Evolutionary conservation across 2,113 vertebrate species (phyloP).

Genomic region (Hippocampus mohnikei): DNA sequence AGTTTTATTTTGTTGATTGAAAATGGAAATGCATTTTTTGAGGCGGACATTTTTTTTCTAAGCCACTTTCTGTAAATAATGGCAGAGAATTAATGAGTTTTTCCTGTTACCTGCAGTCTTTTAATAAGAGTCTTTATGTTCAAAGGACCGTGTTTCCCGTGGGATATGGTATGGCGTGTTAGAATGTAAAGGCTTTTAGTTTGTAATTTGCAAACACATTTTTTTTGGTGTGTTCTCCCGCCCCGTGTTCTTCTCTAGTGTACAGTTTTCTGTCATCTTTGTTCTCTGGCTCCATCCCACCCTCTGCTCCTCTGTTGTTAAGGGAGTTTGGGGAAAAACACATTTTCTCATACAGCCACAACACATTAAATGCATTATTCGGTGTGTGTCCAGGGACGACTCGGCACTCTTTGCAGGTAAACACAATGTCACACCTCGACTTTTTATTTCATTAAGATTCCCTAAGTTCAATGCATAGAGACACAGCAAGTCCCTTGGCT

Average conservation of each 20-base stretch:
- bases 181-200: slow-evolving; percentile 54
- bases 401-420: slow-evolving; percentile 50
- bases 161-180: slow-evolving; percentile 35
- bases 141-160: slow-evolving; percentile 38
- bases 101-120: slow-evolving; percentile 22
- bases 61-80: slow-evolving; percentile 15
- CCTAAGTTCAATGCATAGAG: slow-evolving; percentile 50
- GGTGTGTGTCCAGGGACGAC: slow-evolving; percentile 50
- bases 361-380: slow-evolving; percentile 68
- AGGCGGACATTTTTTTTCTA: slow-evolving; percentile 17
- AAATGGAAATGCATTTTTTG: slow-evolving; percentile 9
- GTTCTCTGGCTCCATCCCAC: slow-evolving; percentile 31
- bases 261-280: slow-evolving; percentile 27
- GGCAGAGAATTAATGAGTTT: slow-evolving; percentile 17
- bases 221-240: slow-evolving; percentile 41
- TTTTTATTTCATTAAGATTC: slow-evolving; percentile 65
- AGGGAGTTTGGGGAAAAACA: slow-evolving; percentile 54
- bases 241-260: slow-evolving; percentile 23
- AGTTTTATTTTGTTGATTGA: background rate
- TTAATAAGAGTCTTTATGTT: slow-evolving; percentile 36
- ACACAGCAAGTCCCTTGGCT: slow-evolving; percentile 51
- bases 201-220: slow-evolving; percentile 57
- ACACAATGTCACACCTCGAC: slow-evolving; percentile 49
- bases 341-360: slow-evolving; percentile 57
- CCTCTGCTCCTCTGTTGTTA: slow-evolving; percentile 33